Evolutionary conservation across 2,888 invertebrate genomes (phyloP), one percentile per base, ranked within the genome.

Genomic region (Dynastes tityus): DNA sequence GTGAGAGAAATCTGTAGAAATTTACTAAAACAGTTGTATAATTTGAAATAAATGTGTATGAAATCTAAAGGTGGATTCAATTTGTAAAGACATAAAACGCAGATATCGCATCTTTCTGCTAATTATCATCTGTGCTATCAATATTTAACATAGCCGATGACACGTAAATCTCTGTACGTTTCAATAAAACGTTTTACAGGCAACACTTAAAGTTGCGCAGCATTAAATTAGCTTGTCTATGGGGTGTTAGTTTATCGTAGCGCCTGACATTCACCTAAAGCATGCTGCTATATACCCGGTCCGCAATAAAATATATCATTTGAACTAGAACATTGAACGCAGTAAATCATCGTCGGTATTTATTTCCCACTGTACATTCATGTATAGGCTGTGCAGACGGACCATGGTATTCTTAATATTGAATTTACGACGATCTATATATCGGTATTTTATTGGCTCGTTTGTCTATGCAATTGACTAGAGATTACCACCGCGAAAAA

Each of bases 161-260:
- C 73, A 58, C 61, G 37, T 71, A 71, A 61, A 61, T 73, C 58
- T 73, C 58, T 37, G 40, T 58, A 58, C 37, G 27, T 16, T 45
- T 49, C 71, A 70, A 71, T 78, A 78, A 71, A 78, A 51, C 71
- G 29, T 61, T 71, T 63, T 51, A 71, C 71, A 61, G 27, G 40
- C 40, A 58, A 73, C 40, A 55, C n/a, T 71, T 78, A 78, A 78
- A 71, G 53, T 70, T 78, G 61, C 32, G 37, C 61, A 64, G 74
- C 74, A 79, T 78, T 80, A 80, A 80, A 79, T 80, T 70, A 77
- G 29, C 51, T 67, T 71, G 74, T 79, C 79, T 73, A 79, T 79
- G 78, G 79, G 81, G 81, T 80, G 81, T 80, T 81, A 81, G 77
- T 81, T 81, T 80, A 81, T 80, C 73, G 81, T 64, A 74, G 58